These are phyloP conservation scores for Lysandra bellargus DNA, from an alignment of 2,888 invertebrate genomes.

Conservation along the genomic window DNA sequence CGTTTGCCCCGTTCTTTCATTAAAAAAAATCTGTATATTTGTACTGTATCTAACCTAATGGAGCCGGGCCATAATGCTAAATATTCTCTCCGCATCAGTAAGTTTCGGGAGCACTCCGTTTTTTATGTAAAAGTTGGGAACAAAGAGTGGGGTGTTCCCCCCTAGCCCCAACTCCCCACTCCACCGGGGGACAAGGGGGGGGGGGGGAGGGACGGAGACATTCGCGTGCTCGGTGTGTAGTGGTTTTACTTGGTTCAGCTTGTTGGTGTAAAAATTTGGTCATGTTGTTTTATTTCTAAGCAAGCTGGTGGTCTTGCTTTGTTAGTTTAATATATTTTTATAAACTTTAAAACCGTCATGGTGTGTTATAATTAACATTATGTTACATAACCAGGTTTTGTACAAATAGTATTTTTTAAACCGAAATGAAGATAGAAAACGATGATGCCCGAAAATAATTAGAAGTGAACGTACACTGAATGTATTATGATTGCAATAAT, in stretches of 20 bases:
- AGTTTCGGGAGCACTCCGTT: constrained; percentile 29
- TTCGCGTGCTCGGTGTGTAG: neutral
- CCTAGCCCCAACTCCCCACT: neutral
- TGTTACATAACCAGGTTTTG: too few species aligned
- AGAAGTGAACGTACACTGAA: too few species aligned
- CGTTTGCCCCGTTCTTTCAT: too few species aligned
- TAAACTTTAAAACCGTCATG: too few species aligned
- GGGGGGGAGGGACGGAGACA: neutral
- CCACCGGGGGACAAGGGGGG: neutral
- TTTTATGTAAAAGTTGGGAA: constrained; percentile 25
- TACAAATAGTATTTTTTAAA: too few species aligned
- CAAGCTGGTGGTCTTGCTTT: too few species aligned
- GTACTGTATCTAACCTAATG: neutral
- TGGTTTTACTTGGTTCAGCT: neutral
- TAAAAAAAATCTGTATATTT: neutral
- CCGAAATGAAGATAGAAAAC: too few species aligned
- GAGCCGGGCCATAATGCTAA: constrained; percentile 13
- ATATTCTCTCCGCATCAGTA: constrained; percentile 26
- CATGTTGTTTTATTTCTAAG: neutral
- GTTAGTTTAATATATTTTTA: too few species aligned
- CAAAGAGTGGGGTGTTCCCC: constrained; percentile 17
- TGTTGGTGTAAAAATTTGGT: neutral
- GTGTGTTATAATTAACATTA: too few species aligned
- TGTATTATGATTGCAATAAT: too few species aligned
- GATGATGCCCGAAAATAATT: too few species aligned